These are phyloP conservation scores for Aphelinus certus DNA, from an alignment of 1,140 invertebrate genomes.

Conservation along the genomic window DNA sequence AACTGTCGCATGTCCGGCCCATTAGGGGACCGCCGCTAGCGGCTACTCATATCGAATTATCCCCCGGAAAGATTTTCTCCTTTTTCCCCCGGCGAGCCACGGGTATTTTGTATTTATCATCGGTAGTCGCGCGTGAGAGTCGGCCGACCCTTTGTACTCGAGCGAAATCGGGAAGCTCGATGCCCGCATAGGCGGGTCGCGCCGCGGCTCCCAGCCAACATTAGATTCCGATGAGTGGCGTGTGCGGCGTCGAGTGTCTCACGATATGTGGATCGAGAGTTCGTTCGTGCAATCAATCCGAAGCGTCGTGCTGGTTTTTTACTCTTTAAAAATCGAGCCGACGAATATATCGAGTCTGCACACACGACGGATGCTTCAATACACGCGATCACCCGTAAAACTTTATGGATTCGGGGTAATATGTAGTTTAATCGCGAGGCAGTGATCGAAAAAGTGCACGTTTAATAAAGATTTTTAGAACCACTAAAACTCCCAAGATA, in stretches of 20 bases:
- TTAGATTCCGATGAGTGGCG: not conserved
- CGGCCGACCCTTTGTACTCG: not conserved
- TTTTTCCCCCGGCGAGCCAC: not conserved
- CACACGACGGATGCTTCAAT: too few species aligned
- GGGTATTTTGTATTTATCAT: constrained; percentile 6
- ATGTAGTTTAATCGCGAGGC: too few species aligned
- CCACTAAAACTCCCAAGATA: not conserved
- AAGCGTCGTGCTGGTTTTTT: too few species aligned
- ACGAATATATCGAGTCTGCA: too few species aligned
- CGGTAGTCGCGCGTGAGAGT: constrained; percentile 8
- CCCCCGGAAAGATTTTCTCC: not conserved
- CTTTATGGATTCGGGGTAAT: too few species aligned
- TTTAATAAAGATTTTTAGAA: not conserved
- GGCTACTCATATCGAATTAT: not conserved
- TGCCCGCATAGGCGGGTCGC: constrained; percentile 14
- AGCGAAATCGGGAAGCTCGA: constrained; percentile 12
- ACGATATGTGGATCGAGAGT: too few species aligned
- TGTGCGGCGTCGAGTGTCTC: too few species aligned
- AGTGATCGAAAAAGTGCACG: too few species aligned
- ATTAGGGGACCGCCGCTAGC: constrained; percentile 22
- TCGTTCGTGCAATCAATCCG: too few species aligned
- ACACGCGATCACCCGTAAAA: too few species aligned
- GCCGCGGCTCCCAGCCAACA: constrained; percentile 33
- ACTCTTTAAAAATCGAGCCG: too few species aligned
- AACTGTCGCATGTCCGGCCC: constrained; percentile 27